Evolutionary conservation across 2,888 invertebrate genomes (phyloP), one percentile per base, ranked within the genome.

Genomic region (Dicranocentrus wangi): DNA sequence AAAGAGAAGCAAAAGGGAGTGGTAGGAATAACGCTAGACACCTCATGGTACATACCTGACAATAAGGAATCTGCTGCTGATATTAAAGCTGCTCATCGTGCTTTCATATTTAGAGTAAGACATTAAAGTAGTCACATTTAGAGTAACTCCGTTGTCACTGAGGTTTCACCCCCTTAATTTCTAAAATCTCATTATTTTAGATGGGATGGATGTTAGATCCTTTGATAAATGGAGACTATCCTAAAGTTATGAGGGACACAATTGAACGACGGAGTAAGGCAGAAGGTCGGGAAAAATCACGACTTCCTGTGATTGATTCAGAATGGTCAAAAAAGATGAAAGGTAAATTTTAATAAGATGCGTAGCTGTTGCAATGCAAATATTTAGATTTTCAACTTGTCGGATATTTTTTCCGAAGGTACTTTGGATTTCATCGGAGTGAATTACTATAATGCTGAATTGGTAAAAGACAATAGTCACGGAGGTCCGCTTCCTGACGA

Each of bases 161-260:
- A n/a, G 39, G 39, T 39, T 39, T 8, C 39, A 39, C 39, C 13
- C 39, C 39, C 7, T 7, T n/a, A n/a, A n/a, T n/a, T n/a, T n/a
- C n/a, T 13, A 39, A 39, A 13, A 21, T 55, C 19, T 55, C 2
- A 19, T 19, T 55, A 43, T 39, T 78, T 13, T 60, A 89, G 89
- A 71, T 88, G n/a, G 89, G 89, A 3, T 88, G 88, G 88, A 84
- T 88, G 25, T 87, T 88, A 2, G 86, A 88, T 85, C 88, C 89
- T 1, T 86, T 89, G 5, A 88, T 87, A 76, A 39, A 60, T 27
- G 85, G 85, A 10, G 65, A 83, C 1, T 85, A 85, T 58, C 85
- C 85, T 2, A 55, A 75, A n/a, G 60, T 66, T 0, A 85, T 85
- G 85, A 66, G 69, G 47, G 73, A 79, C 1, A n/a, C 61, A 10